Percentiles rank a stretch among this genome's conserved stretches.
phyloP scores from a whole-genome alignment of 2,797 vertebrate species.

The Knipowitschia caucasica region DNA sequence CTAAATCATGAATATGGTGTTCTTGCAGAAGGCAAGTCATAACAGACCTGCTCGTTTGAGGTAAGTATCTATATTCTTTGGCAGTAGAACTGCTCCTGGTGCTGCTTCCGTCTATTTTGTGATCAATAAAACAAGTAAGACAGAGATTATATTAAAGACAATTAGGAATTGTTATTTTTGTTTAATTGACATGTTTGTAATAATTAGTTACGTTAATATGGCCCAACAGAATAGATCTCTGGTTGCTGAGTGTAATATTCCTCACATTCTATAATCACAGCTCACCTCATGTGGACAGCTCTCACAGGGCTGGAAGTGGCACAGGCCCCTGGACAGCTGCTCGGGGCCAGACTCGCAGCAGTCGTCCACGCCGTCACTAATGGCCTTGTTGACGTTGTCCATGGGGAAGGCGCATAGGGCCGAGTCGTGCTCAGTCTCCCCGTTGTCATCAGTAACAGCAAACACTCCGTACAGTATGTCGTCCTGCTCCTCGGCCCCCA shows the following conservation, averaged over 20 bases:
- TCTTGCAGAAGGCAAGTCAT: not conserved
- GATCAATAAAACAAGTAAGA: too few relatives aligned
- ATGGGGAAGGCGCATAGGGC: constrained; percentile 91
- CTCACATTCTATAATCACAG: too few relatives aligned
- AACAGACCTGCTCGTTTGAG: not conserved
- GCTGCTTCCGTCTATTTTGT: too few relatives aligned
- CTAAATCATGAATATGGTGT: not conserved
- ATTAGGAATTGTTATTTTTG: too few relatives aligned
- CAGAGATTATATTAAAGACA: too few relatives aligned
- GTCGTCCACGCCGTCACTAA: constrained; percentile 79
- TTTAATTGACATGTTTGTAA: too few relatives aligned
- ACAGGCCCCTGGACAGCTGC: constrained; percentile 80
- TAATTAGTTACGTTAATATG: too few relatives aligned
- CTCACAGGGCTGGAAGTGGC: constrained; percentile 83
- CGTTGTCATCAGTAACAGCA: constrained; percentile 67
- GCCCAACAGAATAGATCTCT: too few relatives aligned
- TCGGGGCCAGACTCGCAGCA: constrained; percentile 79
- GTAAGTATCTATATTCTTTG: not conserved
- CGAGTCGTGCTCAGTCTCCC: constrained; percentile 65
- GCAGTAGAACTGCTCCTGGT: not conserved
- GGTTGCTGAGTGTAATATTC: not conserved
- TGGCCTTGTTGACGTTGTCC: constrained; percentile 76
- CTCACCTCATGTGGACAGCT: constrained; percentile 91
- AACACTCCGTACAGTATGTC: constrained; percentile 88
- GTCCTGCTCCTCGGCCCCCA: constrained; percentile 74